Percentiles rank a stretch among this genome's conserved stretches.
phyloP scores from a whole-genome alignment of 2,888 invertebrate species.

The Synergus umbraculus region DNA sequence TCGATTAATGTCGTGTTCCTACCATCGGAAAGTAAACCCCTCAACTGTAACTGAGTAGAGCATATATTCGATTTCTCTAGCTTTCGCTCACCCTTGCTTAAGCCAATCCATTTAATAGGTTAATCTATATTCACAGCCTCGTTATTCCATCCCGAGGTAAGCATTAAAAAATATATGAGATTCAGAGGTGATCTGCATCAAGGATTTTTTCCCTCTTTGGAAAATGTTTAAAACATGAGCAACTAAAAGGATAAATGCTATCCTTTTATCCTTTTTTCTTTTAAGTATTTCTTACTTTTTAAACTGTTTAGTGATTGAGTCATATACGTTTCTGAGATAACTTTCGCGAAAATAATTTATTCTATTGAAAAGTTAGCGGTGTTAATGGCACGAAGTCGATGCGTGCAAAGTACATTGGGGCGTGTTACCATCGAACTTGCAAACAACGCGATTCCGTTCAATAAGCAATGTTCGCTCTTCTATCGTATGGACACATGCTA shows the following conservation, averaged over 20 bases:
- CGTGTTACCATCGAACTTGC: too few species aligned
- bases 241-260: too few species aligned
- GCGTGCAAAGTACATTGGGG: too few species aligned
- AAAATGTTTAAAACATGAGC: not conserved
- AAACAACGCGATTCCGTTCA: not conserved
- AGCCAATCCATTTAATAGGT: not conserved
- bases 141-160: not conserved
- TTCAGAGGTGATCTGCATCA: not conserved
- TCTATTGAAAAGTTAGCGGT: too few species aligned
- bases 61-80: conserved; percentile 19
- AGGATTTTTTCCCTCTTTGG: not conserved
- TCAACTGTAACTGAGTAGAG: conserved; percentile 1
- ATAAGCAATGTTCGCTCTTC: not conserved
- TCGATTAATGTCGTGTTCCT: conserved; percentile 13
- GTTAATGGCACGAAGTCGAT: too few species aligned
- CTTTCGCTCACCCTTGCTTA: conserved; percentile 21
- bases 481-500: not conserved
- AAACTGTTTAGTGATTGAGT: not conserved
- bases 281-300: not conserved
- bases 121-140: conserved; percentile 2
- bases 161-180: not conserved
- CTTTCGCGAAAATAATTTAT: not conserved
- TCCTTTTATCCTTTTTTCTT: not conserved
- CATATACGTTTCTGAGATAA: not conserved
- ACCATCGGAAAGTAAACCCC: conserved; percentile 1